Conservation (phyloP, 2,113 vertebrate species). For the Baryphthengus martii region DNA sequence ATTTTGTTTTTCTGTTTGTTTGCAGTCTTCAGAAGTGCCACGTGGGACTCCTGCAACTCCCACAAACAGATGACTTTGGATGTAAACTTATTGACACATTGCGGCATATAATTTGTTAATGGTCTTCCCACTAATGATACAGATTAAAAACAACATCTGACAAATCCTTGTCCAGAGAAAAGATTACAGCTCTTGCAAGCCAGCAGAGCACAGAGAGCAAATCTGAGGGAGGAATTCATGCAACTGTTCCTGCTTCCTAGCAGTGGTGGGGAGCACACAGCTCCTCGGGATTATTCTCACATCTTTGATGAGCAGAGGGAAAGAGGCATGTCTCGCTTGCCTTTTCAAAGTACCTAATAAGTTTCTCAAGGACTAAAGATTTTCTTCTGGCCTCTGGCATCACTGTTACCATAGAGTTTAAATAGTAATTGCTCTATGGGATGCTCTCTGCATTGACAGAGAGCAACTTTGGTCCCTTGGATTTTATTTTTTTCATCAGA, state of each 20-base stretch:
- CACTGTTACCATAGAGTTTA: background rate
- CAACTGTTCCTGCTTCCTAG: background rate
- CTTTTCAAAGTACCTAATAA: background rate
- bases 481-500: slow-evolving; percentile 13
- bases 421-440: background rate
- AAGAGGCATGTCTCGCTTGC: background rate
- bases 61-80: background rate
- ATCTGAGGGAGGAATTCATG: background rate
- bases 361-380: background rate
- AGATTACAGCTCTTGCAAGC: background rate
- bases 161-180: background rate
- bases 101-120: background rate
- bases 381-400: background rate
- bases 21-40: accelerated
- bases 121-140: background rate
- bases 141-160: background rate
- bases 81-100: background rate
- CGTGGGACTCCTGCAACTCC: background rate
- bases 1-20: background rate
- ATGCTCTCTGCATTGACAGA: background rate
- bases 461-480: background rate
- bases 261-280: accelerated
- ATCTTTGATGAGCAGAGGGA: background rate
- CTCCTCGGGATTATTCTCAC: background rate
- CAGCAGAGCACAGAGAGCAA: background rate